Percentiles rank a stretch among this genome's conserved stretches.
phyloP scores from a whole-genome alignment of 2,888 invertebrate species.

The Barypeithes pellucidus region DNA sequence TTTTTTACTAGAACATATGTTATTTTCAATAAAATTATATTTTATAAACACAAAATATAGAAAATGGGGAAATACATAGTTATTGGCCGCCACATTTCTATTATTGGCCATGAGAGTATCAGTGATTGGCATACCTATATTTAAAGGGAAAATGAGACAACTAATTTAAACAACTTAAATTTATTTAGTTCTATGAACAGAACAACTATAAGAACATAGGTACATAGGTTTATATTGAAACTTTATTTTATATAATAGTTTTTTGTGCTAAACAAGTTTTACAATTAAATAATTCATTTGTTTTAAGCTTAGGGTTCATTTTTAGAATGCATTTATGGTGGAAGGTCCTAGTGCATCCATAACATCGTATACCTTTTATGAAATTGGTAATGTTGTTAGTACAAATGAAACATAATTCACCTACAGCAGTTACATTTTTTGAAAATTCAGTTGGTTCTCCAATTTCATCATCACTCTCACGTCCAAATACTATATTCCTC shows the following conservation, averaged over 20 bases:
- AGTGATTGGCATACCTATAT: conserved; percentile 5
- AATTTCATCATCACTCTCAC: neutral
- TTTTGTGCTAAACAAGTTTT: neutral
- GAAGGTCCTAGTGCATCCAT: conserved; percentile 2
- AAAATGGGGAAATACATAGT: neutral
- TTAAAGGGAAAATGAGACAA: neutral
- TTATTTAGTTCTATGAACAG: neutral
- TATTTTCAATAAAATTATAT: neutral
- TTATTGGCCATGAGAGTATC: neutral
- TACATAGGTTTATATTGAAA: neutral
- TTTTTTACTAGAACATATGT: neutral
- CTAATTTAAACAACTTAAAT: neutral
- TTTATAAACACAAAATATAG: neutral
- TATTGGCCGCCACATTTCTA: neutral
- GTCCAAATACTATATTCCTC: neutral
- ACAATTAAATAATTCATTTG: neutral
- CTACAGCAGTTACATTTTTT: neutral
- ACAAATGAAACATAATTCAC: neutral
- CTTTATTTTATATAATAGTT: neutral
- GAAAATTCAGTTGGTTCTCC: neutral
- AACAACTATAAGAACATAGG: neutral
- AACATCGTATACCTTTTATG: conserved; percentile 7
- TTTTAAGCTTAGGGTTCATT: neutral
- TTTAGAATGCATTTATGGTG: neutral
- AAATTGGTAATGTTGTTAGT: neutral